Evolutionary conservation across 2,888 invertebrate genomes (phyloP), one percentile per base, ranked within the genome.

Genomic region (Zhuqinia jingwanae): DNA sequence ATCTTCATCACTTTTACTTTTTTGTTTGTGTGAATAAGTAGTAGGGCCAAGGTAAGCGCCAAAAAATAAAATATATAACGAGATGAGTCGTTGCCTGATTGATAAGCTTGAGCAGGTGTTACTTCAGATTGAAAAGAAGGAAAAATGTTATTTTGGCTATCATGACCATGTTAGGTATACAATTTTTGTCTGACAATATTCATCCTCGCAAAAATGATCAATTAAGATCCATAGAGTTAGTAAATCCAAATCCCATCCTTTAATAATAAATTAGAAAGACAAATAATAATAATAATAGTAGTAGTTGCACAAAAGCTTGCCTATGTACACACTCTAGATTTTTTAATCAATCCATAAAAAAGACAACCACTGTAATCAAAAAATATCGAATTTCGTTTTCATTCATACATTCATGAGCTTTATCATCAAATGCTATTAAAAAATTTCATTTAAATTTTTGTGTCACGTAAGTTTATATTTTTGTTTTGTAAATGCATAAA

Each of bases 351-450:
- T 36, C 45, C 36, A 20, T 45, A 6, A 8, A 36, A 36, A 36
- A 6, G 3, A 36, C 36, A 36, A 8, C 36, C 36, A 36, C 13
- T 17, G 17, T 42, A 68, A 45, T 68, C 68, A 42, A 20, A 58
- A 36, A 10, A 10, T 45, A 22, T 68, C 45, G 45, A 68, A 68
- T 70, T 70, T 70, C 70, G 25, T 50, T 70, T 70, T 70, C 70
- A 45, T 70, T 70, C 70, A 70, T 70, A 47, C 70, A 70, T 70
- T 70, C 22, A 17, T 50, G 27, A 70, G 45, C 6, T 22, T 20
- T 3, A 25, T 47, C 17, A 68, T 70, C 8, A 50, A 50, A n/a
- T 70, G n/a, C n/a, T 70, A 25, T 50, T 70, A 27, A 70, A 25
- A 22, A 17, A 25, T 27, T 15, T 25, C 47, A 50, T 2, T 50